phyloP scores from a whole-genome alignment of 2,113 vertebrate species.

The Pelusios castaneus region DNA sequence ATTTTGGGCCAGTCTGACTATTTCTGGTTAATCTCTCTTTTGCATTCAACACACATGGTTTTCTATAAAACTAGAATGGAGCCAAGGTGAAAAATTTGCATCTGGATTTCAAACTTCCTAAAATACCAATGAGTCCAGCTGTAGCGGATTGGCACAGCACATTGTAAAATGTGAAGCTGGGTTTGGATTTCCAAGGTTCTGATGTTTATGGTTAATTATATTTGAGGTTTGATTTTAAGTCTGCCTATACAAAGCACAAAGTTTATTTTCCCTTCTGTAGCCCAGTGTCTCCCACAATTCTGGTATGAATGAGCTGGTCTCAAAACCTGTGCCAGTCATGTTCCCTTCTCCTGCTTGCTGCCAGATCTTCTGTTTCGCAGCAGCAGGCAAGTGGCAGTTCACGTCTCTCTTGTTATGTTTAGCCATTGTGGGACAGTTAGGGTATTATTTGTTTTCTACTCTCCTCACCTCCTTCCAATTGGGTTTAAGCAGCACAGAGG shows the following conservation, averaged over 20 bases:
- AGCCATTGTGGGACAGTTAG: neutral
- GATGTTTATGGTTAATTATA: neutral
- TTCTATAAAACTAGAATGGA: neutral
- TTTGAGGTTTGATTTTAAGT: neutral
- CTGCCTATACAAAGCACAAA: neutral
- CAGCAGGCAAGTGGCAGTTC: neutral
- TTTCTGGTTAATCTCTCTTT: neutral
- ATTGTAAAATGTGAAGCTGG: neutral
- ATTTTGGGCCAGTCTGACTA: neutral
- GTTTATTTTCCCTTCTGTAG: neutral
- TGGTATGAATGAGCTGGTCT: neutral
- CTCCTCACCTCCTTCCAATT: neutral
- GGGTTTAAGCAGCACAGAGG: neutral
- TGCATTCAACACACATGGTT: neutral
- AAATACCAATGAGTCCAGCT: neutral
- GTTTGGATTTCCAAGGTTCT: neutral
- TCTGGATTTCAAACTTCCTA: neutral
- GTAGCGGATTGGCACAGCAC: neutral
- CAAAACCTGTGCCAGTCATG: neutral
- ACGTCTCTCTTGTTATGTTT: neutral
- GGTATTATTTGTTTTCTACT: neutral
- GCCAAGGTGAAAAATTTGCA: neutral
- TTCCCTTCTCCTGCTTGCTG: neutral
- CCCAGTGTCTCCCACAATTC: neutral
- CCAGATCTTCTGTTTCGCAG: neutral